phyloP scores from a whole-genome alignment of 2,888 invertebrate genomes.

The Dicranocentrus wangi region DNA sequence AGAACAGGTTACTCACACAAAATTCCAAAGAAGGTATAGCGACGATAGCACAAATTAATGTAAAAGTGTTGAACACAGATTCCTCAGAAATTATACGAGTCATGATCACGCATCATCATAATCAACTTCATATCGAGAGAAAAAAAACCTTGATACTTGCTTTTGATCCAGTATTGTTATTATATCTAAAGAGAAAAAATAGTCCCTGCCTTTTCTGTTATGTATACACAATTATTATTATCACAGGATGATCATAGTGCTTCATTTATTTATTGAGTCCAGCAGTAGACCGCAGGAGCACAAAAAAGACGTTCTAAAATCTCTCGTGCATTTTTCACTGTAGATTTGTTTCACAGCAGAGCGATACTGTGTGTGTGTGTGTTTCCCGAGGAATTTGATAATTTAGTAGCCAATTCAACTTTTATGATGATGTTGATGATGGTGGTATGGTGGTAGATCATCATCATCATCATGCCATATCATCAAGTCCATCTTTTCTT shows the following conservation, averaged over 20 bases:
- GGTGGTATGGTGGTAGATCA: slow-evolving; percentile 28
- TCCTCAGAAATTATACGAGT: slow-evolving; percentile 63
- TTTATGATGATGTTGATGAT: slow-evolving; percentile 59
- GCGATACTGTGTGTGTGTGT: slow-evolving; percentile 16
- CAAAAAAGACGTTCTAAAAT: too few species aligned
- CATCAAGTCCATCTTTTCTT: slow-evolving; percentile 41
- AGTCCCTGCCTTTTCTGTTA: not conserved
- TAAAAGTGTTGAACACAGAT: slow-evolving; percentile 57
- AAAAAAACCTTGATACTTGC: slow-evolving; percentile 35
- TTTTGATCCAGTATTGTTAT: slow-evolving; percentile 44
- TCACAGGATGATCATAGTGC: slow-evolving; percentile 27
- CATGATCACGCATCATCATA: slow-evolving; percentile 61
- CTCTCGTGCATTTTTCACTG: too few species aligned
- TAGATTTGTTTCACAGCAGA: not conserved
- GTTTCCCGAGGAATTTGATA: slow-evolving; percentile 60
- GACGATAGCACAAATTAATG: slow-evolving; percentile 63
- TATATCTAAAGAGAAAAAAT: slow-evolving; percentile 15
- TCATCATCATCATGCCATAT: slow-evolving; percentile 52
- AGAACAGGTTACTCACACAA: slow-evolving; percentile 57
- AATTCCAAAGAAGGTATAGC: slow-evolving; percentile 11
- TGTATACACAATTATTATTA: not conserved
- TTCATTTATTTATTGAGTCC: slow-evolving; percentile 54
- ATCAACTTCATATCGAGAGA: slow-evolving; percentile 16
- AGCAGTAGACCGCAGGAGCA: slow-evolving; percentile 6
- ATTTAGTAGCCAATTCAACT: slow-evolving; percentile 65